phyloP scores from a whole-genome alignment of 2,888 invertebrate genomes.

The Oscheius onirici region DNA sequence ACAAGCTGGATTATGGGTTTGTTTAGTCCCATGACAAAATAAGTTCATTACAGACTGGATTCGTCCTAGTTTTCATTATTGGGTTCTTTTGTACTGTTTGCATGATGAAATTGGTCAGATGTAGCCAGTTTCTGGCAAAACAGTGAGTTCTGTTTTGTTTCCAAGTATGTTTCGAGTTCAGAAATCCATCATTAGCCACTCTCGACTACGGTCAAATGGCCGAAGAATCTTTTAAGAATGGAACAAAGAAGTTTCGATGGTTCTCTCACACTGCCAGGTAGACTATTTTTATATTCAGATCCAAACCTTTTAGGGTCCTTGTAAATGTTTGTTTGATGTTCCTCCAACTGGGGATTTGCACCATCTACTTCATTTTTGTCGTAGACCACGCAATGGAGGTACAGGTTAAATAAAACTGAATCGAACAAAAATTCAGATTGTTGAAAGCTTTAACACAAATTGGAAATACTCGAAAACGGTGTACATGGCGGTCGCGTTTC shows the following conservation, averaged over 20 bases:
- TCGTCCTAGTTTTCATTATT: constrained; percentile 62
- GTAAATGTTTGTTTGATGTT: constrained; percentile 61
- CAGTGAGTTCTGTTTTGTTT: constrained; percentile 2
- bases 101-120: constrained; percentile 68
- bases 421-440: constrained; percentile 1
- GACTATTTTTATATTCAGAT: background rate
- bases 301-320: constrained; percentile 45
- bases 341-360: constrained; percentile 69
- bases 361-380: constrained; percentile 65
- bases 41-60: constrained; percentile 54
- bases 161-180: background rate
- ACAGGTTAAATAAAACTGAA: too few species aligned
- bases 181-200: constrained; percentile 31
- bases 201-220: constrained; percentile 73
- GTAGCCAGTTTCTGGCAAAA: constrained; percentile 60
- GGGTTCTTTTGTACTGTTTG: constrained; percentile 63
- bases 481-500: constrained; percentile 23
- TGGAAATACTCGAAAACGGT: background rate
- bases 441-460: constrained; percentile 16
- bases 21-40: background rate
- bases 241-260: constrained; percentile 35
- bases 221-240: constrained; percentile 58
- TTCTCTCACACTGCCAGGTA: constrained; percentile 50
- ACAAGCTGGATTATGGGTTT: constrained; percentile 62
- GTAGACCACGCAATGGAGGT: constrained; percentile 63